These are phyloP conservation scores for Drosophila kikkawai DNA, from an alignment of 1,140 invertebrate species.

Conservation along the genomic window DNA sequence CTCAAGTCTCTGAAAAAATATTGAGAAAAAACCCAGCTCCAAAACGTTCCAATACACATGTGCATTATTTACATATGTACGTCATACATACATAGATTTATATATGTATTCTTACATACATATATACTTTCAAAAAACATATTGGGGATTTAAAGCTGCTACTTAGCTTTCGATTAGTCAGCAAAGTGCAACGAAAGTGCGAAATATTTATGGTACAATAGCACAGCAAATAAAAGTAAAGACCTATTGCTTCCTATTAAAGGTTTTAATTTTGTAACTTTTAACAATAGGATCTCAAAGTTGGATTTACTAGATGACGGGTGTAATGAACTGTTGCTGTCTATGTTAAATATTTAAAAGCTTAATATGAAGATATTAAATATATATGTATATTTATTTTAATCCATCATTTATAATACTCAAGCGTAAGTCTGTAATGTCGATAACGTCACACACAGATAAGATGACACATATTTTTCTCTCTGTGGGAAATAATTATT, in stretches of 20 bases:
- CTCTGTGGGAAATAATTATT: slow-evolving; percentile 19
- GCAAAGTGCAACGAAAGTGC: slow-evolving; percentile 19
- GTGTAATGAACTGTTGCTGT: not conserved
- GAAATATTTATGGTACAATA: slow-evolving; percentile 4
- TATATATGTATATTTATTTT: not conserved
- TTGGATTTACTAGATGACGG: not conserved
- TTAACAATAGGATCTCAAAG: not conserved
- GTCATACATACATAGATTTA: not conserved
- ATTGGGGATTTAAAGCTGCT: slow-evolving; percentile 28
- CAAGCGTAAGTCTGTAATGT: not conserved
- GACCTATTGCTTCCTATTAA: no score
- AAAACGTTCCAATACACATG: slow-evolving; percentile 28
- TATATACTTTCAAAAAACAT: slow-evolving; percentile 20
- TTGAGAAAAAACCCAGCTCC: slow-evolving; percentile 28
- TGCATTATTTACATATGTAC: slow-evolving; percentile 16
- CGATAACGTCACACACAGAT: not conserved
- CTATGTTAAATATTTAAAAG: not conserved
- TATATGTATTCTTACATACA: not conserved
- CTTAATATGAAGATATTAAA: not conserved
- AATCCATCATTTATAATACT: slow-evolving; percentile 2
- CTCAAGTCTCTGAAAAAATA: slow-evolving; percentile 14
- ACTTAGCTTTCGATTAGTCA: slow-evolving; percentile 38
- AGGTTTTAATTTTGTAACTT: not conserved
- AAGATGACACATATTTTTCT: slow-evolving; percentile 6
- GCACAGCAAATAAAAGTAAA: not conserved